Evolutionary conservation across 2,113 vertebrate genomes (phyloP), one percentile per base, ranked within the genome.

Genomic region (Cyanistes caeruleus): DNA sequence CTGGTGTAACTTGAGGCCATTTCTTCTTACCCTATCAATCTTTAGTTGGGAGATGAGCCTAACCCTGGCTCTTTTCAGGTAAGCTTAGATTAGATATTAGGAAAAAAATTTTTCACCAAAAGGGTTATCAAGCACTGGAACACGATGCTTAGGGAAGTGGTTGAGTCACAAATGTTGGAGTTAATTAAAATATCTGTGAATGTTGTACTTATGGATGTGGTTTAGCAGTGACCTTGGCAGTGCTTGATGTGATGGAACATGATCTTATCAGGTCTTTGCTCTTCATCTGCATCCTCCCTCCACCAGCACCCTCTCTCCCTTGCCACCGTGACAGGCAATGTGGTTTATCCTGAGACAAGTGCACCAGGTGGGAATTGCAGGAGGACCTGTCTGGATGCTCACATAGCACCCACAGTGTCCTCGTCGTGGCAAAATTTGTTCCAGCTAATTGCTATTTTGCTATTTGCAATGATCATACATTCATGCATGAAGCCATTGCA

Each of bases 141-240:
- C 21, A 9, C 0, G 1, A n/a, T 75, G 20, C 55, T 39, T 5
- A 31, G 48, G 24, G 24, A 48, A 53, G 21, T 25, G 14, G 4
- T 30, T 62, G 30, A 60, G 39, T 55, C 1, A 2, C 7, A 53
- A 53, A 13, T 1, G n/a, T n/a, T 60, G 53, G n/a, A 68, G 39
- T 10, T 44, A 19, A 48, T 41, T 27, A 28, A 44, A 60, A 62
- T 13, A 14, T 1, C 0, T 12, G 31, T 33, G 13, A 37, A 12
- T 19, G 6, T 56, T 56, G 52, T 13, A 7, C 25, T 64, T 55
- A 10, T 1, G 22, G 62, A 44, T 0, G 0, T 19, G 18, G 21
- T 31, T 62, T 22, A 52, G n/a, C 48, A 46, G 21, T 13, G 52
- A 11, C 35, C 21, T 30, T 65, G 60, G 25, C 55, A 52, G 27